These are phyloP conservation scores for Chrysolina haemoptera DNA, from an alignment of 2,888 invertebrate species.

Conservation along the genomic window DNA sequence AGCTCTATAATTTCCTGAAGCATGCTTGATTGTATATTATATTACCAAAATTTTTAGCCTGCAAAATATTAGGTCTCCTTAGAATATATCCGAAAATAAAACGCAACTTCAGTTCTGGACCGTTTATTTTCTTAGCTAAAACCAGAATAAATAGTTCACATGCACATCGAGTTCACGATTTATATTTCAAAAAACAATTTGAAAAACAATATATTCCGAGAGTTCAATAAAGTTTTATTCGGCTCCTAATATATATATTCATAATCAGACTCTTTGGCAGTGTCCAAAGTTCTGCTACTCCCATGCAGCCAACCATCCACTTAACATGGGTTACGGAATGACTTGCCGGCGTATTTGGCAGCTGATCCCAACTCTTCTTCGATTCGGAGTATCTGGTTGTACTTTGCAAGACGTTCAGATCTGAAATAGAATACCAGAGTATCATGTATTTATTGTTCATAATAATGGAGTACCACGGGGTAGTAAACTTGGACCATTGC, in stretches of 20 bases:
- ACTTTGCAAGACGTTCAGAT: slow-evolving; percentile 98
- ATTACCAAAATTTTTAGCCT: too few species aligned
- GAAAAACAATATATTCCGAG: neutral
- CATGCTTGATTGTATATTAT: too few species aligned
- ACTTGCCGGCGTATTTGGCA: slow-evolving; percentile 96
- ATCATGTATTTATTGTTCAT: neutral
- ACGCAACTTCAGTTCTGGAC: neutral
- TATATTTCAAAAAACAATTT: neutral
- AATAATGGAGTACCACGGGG: neutral
- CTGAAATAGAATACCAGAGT: neutral
- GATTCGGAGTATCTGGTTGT: slow-evolving; percentile 98
- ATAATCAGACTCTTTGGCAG: slow-evolving; percentile 18
- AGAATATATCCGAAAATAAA: too few species aligned
- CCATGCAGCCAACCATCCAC: neutral
- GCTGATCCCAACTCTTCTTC: slow-evolving; percentile 95
- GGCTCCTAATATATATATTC: slow-evolving; percentile 17
- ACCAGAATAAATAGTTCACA: neutral
- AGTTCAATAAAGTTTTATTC: neutral
- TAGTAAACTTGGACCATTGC: neutral
- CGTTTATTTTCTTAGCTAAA: neutral
- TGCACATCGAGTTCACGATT: slow-evolving; percentile 1
- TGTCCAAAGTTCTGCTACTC: slow-evolving; percentile 9
- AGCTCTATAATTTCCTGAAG: too few species aligned
- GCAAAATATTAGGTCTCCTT: too few species aligned
- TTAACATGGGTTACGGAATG: slow-evolving; percentile 88